These are phyloP conservation scores for Ormyrus rosae DNA, from an alignment of 2,888 invertebrate genomes.

Conservation along the genomic window DNA sequence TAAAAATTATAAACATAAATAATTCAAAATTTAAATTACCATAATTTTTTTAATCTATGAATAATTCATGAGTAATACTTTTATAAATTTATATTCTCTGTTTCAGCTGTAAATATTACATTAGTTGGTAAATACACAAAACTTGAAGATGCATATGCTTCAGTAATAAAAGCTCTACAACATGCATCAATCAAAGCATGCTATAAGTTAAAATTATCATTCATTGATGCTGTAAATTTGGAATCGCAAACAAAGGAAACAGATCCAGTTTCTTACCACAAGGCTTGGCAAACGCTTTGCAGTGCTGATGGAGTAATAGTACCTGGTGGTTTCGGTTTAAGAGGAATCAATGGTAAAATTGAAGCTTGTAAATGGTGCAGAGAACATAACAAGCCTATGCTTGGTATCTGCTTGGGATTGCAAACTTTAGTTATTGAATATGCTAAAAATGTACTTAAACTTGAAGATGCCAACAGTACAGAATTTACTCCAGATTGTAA, in stretches of 20 bases:
- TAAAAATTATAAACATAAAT: too few species aligned
- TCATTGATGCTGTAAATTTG: slow-evolving; percentile 93
- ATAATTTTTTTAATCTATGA: background rate
- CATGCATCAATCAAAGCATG: slow-evolving; percentile 93
- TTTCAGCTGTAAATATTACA: slow-evolving; percentile 86
- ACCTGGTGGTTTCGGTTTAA: slow-evolving; percentile 97
- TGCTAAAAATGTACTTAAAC: slow-evolving; percentile 88
- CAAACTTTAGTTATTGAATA: slow-evolving; percentile 98
- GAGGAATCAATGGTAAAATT: slow-evolving; percentile 98
- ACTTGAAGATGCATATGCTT: slow-evolving; percentile 96
- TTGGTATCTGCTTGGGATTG: slow-evolving; percentile 98
- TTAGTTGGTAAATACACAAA: slow-evolving; percentile 98
- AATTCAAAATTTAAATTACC: background rate
- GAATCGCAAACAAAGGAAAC: slow-evolving; percentile 84
- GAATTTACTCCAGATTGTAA: slow-evolving; percentile 87
- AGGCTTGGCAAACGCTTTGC: slow-evolving; percentile 95
- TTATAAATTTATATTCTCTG: slow-evolving; percentile 6
- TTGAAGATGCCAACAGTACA: slow-evolving; percentile 89
- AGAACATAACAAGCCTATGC: slow-evolving; percentile 90
- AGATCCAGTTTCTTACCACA: slow-evolving; percentile 90
- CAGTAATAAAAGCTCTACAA: slow-evolving; percentile 94
- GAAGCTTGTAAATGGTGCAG: slow-evolving; percentile 96
- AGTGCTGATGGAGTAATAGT: slow-evolving; percentile 83
- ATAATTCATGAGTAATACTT: too few species aligned
- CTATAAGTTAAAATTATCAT: slow-evolving; percentile 89